phyloP scores from a whole-genome alignment of 2,797 vertebrate species.

The Heliangelus exortis region DNA sequence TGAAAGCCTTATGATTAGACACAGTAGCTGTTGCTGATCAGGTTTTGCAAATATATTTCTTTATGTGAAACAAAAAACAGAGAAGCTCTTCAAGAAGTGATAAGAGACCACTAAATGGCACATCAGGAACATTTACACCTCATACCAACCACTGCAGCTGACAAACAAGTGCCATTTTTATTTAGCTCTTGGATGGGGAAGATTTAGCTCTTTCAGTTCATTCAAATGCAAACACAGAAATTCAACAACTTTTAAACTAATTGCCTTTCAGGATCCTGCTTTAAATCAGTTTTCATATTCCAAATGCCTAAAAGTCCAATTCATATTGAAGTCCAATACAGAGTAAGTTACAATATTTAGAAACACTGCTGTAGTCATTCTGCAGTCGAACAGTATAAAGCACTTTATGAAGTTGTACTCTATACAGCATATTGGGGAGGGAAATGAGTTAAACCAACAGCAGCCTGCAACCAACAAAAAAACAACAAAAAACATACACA shows the following conservation, averaged over 20 bases:
- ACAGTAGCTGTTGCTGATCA: neutral
- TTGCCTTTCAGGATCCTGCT: neutral
- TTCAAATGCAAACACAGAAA: neutral
- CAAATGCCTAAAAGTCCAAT: neutral
- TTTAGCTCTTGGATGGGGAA: neutral
- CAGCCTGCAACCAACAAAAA: too few species aligned
- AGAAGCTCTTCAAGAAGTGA: neutral
- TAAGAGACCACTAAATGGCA: neutral
- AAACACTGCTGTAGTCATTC: fast-evolving
- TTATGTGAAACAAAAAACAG: neutral
- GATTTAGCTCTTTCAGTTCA: neutral
- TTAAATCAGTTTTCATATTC: neutral
- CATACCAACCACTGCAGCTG: neutral
- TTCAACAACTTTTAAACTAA: neutral
- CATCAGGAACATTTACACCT: neutral
- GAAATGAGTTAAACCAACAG: too few species aligned
- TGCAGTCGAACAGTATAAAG: neutral
- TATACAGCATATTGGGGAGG: neutral
- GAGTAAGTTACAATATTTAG: neutral
- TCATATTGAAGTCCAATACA: neutral
- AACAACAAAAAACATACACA: neutral
- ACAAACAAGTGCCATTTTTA: neutral
- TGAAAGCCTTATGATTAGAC: neutral
- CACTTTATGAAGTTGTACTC: neutral
- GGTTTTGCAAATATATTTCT: neutral